A percentile compares a stretch with the other conserved stretches of the same genome.
These are phyloP conservation scores for Strongylocentrotus purpuratus DNA, from an alignment of 35 echinoderm and acorn worm genomes.

Conservation along the genomic window DNA sequence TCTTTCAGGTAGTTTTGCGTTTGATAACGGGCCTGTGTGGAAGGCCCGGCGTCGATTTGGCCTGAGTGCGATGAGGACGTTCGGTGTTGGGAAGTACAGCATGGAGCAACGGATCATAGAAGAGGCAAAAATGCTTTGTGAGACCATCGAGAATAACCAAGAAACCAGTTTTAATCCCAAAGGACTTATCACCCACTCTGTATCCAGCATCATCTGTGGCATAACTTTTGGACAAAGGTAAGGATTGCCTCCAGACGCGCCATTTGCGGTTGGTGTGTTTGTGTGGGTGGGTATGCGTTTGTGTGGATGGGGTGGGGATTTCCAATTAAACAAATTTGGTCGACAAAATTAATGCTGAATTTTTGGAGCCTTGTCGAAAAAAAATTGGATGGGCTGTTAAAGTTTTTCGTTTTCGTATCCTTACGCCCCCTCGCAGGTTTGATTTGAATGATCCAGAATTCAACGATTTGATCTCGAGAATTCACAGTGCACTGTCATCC, in stretches of 20 bases:
- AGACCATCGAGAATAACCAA: slow-evolving; percentile 36
- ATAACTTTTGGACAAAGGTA: slow-evolving; percentile 34
- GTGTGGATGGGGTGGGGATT: too few species aligned
- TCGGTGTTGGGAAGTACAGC: slow-evolving; percentile 66
- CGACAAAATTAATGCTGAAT: too few species aligned
- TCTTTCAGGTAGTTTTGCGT: slow-evolving; percentile 48
- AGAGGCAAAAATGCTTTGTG: slow-evolving; percentile 48
- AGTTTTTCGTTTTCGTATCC: neutral
- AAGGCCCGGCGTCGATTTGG: slow-evolving; percentile 52
- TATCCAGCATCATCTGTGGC: slow-evolving; percentile 39
- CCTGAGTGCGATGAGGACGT: slow-evolving; percentile 50
- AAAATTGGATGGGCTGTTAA: too few species aligned
- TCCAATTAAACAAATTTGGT: too few species aligned
- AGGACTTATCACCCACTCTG: slow-evolving; percentile 38
- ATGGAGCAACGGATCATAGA: slow-evolving; percentile 60
- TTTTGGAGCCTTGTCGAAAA: too few species aligned
- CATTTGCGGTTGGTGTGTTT: too few species aligned
- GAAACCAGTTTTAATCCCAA: slow-evolving; percentile 16
- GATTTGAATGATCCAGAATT: neutral
- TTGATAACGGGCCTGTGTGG: slow-evolving; percentile 57
- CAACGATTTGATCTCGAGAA: neutral
- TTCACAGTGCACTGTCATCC: neutral
- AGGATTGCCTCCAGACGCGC: neutral
- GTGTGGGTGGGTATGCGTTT: too few species aligned
- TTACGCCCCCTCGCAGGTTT: neutral